Evolutionary conservation across 1,140 invertebrate species (phyloP).

Genomic region (Drosophila truncata): DNA sequence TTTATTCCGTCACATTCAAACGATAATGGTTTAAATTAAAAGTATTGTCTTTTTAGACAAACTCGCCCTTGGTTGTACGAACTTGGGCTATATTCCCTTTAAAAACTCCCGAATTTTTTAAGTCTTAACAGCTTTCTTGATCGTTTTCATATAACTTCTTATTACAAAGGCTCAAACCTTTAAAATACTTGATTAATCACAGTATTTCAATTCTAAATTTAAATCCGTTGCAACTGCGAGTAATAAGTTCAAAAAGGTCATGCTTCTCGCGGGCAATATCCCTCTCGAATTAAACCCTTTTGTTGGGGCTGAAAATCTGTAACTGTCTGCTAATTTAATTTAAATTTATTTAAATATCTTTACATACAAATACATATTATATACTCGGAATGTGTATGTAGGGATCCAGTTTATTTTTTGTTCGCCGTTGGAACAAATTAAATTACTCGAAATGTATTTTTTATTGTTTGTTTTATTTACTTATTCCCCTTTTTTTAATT

Average conservation of each 20-base stretch:
- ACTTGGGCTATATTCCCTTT: background rate
- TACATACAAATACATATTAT: constrained; percentile 8
- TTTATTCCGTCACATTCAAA: background rate
- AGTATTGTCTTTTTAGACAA: background rate
- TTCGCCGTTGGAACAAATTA: constrained; percentile 72
- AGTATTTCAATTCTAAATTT: constrained; percentile 12
- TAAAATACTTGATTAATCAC: background rate
- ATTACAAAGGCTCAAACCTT: background rate
- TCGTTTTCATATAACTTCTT: background rate
- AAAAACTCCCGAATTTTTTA: background rate
- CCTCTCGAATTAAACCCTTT: constrained; percentile 37
- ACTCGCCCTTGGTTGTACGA: background rate
- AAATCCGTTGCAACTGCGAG: background rate
- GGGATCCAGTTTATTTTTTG: constrained; percentile 37
- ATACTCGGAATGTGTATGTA: background rate
- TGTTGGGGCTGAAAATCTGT: constrained; percentile 37
- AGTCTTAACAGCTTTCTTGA: background rate
- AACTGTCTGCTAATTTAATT: constrained; percentile 72
- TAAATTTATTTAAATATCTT: constrained; percentile 47
- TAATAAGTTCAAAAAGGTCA: constrained; percentile 29
- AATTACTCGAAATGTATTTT: constrained; percentile 61
- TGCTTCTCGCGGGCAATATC: constrained; percentile 9
- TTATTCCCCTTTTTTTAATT: constrained; percentile 19
- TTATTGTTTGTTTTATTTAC: constrained; percentile 55
- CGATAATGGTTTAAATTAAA: background rate